Conservation (phyloP, 2,113 vertebrate genomes). For the Eudyptes chrysolophus region DNA sequence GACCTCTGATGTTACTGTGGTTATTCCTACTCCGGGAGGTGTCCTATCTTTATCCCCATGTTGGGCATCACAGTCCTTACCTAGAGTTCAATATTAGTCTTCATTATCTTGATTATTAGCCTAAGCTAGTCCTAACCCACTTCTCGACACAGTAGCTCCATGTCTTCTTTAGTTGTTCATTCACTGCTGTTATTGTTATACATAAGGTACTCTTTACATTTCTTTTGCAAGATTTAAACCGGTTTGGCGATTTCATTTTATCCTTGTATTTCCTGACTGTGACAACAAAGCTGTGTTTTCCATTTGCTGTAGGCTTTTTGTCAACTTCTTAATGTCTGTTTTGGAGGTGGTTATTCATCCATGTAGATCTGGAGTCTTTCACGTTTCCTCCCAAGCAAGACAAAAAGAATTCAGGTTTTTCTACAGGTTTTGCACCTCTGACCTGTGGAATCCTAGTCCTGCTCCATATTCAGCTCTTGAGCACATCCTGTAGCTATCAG, state of each 20-base stretch:
- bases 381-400: neutral
- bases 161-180: neutral
- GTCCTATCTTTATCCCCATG: neutral
- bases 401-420: neutral
- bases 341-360: neutral
- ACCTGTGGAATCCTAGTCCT: neutral
- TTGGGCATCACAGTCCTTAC: neutral
- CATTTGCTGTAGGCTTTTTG: neutral
- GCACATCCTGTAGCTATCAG: neutral
- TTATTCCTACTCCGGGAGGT: neutral
- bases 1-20: neutral
- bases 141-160: neutral
- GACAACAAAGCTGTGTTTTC: neutral
- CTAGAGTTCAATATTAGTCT: neutral
- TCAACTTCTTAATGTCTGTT: neutral
- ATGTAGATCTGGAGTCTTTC: neutral
- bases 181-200: neutral
- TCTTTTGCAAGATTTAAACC: neutral
- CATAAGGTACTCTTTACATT: neutral
- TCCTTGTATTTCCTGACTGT: neutral
- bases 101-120: neutral
- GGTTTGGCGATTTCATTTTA: neutral
- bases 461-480: neutral
- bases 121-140: neutral
- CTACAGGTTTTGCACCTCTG: neutral